Conservation (phyloP, 2,888 invertebrate genomes). For the Crossocerus cetratus region DNA sequence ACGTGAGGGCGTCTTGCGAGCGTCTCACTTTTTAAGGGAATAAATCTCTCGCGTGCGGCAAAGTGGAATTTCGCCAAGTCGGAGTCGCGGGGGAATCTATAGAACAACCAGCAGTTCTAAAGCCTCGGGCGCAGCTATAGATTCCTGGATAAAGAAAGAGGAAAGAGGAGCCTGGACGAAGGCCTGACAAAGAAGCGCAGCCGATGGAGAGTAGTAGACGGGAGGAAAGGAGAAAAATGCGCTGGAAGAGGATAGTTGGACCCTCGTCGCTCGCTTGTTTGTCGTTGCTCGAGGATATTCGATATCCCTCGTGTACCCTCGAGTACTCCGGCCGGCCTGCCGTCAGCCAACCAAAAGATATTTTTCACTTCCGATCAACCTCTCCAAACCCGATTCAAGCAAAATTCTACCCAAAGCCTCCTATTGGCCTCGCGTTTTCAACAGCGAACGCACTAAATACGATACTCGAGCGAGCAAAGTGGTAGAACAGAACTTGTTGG, state of each 20-base stretch:
- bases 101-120: slow-evolving; percentile 25
- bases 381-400: slow-evolving; percentile 26
- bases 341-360: slow-evolving; percentile 66
- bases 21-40: slow-evolving; percentile 26
- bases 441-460: no score
- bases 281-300: slow-evolving; percentile 64
- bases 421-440: no score
- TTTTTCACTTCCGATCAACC: slow-evolving; percentile 69
- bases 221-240: slow-evolving; percentile 36
- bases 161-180: slow-evolving; percentile 56
- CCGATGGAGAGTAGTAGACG: not conserved
- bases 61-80: slow-evolving; percentile 43
- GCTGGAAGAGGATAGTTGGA: slow-evolving; percentile 46
- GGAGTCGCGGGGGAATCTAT: slow-evolving; percentile 7
- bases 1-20: slow-evolving; percentile 27
- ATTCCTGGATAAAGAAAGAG: slow-evolving; percentile 45
- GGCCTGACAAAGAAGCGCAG: slow-evolving; percentile 60
- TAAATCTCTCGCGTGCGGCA: slow-evolving; percentile 25
- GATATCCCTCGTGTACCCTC: slow-evolving; percentile 62
- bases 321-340: slow-evolving; percentile 37
- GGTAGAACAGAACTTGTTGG: no score
- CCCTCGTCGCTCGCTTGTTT: slow-evolving; percentile 52
- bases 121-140: slow-evolving; percentile 36
- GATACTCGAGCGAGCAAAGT: no score
- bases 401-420: slow-evolving; percentile 59